Evolutionary conservation across 1,140 invertebrate species (phyloP).

Genomic region (Drosophila varians): DNA sequence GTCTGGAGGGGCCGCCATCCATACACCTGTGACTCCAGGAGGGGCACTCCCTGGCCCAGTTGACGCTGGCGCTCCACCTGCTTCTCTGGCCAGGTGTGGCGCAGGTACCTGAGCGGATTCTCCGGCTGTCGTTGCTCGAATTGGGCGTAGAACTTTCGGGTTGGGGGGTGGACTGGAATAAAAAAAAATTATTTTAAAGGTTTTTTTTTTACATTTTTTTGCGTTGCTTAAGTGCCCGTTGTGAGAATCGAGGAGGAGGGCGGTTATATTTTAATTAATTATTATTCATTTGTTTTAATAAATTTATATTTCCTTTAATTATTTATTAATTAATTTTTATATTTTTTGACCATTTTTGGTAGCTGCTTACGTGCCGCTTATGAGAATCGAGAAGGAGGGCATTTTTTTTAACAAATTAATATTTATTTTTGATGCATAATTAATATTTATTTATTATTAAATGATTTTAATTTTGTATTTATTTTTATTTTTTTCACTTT

Average conservation of each 20-base stretch:
- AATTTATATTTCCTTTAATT: background rate
- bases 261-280: background rate
- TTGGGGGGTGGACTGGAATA: constrained; percentile 69
- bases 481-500: too few relatives aligned
- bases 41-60: constrained; percentile 26
- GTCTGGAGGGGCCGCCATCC: constrained; percentile 67
- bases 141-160: constrained; percentile 67
- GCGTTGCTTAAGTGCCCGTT: background rate
- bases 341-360: background rate
- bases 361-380: background rate
- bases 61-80: constrained; percentile 32
- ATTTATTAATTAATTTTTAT: background rate
- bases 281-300: background rate
- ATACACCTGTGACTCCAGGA: constrained; percentile 66
- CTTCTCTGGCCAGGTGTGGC: constrained; percentile 30
- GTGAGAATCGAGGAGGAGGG: too few relatives aligned
- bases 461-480: too few relatives aligned
- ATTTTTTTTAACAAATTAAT: too few relatives aligned
- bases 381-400: too few relatives aligned
- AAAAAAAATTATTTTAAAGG: background rate
- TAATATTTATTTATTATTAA: too few relatives aligned
- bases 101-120: constrained; percentile 23
- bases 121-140: constrained; percentile 45
- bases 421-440: too few relatives aligned
- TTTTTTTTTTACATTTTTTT: background rate